Evolutionary conservation across 2,888 invertebrate species (phyloP).

Genomic region (Ectemnius lituratus): DNA sequence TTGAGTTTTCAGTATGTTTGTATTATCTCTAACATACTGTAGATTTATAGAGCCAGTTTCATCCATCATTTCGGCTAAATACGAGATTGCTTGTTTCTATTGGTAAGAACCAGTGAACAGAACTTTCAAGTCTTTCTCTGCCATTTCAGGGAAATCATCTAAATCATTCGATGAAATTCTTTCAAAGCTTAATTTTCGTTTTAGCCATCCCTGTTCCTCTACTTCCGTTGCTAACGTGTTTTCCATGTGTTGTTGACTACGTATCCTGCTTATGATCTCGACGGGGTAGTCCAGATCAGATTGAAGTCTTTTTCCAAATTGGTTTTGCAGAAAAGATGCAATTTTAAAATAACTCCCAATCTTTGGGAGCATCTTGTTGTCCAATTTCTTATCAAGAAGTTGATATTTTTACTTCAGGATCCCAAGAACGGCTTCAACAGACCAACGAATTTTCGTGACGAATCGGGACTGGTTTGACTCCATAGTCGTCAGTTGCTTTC

Average conservation of each 20-base stretch:
- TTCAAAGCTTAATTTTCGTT: slow-evolving; percentile 32
- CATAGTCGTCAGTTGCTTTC: slow-evolving; percentile 44
- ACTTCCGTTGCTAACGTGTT: too few species aligned
- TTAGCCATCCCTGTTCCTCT: slow-evolving; percentile 19
- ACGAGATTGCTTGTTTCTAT: slow-evolving; percentile 48
- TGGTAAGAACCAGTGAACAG: slow-evolving; percentile 53
- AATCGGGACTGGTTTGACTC: slow-evolving; percentile 46
- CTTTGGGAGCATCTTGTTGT: slow-evolving; percentile 23
- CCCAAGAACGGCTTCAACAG: too few species aligned
- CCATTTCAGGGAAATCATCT: slow-evolving; percentile 48
- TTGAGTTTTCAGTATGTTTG: slow-evolving; percentile 39
- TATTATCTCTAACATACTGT: slow-evolving; percentile 40
- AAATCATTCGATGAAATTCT: slow-evolving; percentile 26
- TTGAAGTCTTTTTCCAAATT: slow-evolving; percentile 45
- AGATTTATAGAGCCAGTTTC: slow-evolving; percentile 39
- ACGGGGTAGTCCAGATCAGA: slow-evolving; percentile 32
- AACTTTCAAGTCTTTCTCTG: slow-evolving; percentile 42
- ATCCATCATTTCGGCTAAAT: slow-evolving; percentile 52
- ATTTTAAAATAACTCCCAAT: slow-evolving; percentile 29
- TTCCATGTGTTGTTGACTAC: too few species aligned
- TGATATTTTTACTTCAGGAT: slow-evolving; percentile 26
- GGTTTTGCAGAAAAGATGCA: slow-evolving; percentile 38
- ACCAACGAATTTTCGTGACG: slow-evolving; percentile 33
- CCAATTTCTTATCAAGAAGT: too few species aligned
- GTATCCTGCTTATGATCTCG: slow-evolving; percentile 28